Conservation (phyloP, 2,797 vertebrate genomes). For the Poeciliopsis gracilis region DNA sequence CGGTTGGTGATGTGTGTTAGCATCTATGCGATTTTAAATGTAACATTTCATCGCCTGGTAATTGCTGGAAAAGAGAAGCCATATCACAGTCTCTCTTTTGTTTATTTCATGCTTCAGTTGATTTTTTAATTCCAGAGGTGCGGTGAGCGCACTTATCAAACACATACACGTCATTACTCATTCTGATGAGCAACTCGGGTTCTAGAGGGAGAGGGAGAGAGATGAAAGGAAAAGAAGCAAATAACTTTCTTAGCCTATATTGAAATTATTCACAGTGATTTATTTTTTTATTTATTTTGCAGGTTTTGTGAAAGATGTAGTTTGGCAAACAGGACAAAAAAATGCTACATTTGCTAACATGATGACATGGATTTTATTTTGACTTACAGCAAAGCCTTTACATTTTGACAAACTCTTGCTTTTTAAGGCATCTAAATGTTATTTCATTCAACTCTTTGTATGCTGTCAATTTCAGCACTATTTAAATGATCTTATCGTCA, state of each 20-base stretch:
- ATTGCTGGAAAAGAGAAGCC: slow-evolving; percentile 52
- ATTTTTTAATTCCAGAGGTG: slow-evolving; percentile 67
- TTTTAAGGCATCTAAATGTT: neutral
- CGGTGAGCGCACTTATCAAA: slow-evolving; percentile 53
- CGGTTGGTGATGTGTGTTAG: slow-evolving; percentile 36
- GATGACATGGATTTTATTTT: neutral
- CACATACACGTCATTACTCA: slow-evolving; percentile 42
- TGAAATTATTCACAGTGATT: slow-evolving; percentile 19
- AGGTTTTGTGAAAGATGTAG: neutral
- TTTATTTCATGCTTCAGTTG: slow-evolving; percentile 73
- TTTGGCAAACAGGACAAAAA: slow-evolving; percentile 6
- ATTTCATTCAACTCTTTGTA: neutral
- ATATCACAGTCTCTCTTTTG: slow-evolving; percentile 54
- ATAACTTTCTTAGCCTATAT: slow-evolving; percentile 15
- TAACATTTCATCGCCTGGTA: slow-evolving; percentile 59
- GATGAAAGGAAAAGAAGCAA: slow-evolving; percentile 30
- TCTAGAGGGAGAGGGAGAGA: slow-evolving; percentile 22
- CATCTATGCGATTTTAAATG: slow-evolving; percentile 54
- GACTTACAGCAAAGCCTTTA: slow-evolving; percentile 1
- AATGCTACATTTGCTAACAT: slow-evolving; percentile 2
- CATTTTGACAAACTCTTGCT: neutral
- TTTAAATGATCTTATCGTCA: neutral
- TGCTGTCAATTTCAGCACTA: neutral
- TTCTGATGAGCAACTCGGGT: slow-evolving; percentile 42
- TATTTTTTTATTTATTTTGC: slow-evolving; percentile 1